Percentiles rank a stretch among this genome's conserved stretches.
These are phyloP conservation scores for Harpagus bidentatus DNA, from an alignment of 2,113 vertebrate species.

Conservation along the genomic window DNA sequence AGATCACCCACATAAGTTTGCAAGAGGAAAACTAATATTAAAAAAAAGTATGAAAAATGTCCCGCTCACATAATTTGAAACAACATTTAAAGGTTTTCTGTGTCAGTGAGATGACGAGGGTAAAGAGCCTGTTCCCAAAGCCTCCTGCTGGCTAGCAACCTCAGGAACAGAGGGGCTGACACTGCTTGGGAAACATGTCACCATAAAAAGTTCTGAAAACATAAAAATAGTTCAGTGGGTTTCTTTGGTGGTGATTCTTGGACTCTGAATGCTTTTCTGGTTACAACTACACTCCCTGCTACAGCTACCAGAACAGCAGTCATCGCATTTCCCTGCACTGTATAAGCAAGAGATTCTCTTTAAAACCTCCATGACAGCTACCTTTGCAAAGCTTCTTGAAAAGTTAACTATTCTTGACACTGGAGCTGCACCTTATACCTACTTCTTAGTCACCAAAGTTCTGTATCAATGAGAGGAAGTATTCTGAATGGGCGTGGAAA, in stretches of 20 bases:
- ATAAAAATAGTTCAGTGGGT: background rate
- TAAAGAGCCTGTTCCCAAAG: background rate
- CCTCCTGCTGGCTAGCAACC: background rate
- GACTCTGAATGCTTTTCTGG: slow-evolving; percentile 15
- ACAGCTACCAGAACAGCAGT: background rate
- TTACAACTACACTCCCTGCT: background rate
- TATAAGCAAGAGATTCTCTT: background rate
- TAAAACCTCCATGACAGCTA: background rate
- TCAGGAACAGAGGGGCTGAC: background rate
- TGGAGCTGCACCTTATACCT: background rate
- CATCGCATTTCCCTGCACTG: background rate
- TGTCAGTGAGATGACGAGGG: background rate
- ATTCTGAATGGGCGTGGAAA: background rate
- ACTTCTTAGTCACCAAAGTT: background rate
- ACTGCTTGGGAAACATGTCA: background rate
- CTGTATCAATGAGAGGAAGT: background rate
- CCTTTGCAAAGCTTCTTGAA: background rate
- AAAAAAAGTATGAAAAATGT: background rate
- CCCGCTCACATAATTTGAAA: background rate
- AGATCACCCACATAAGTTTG: background rate
- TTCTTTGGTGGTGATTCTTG: slow-evolving; percentile 3
- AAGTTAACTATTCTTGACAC: background rate
- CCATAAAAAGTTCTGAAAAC: slow-evolving; percentile 14
- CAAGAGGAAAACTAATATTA: background rate
- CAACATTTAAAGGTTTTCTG: background rate